Evolutionary conservation across 2,888 invertebrate species (phyloP).

Genomic region (Aethes cnicana): DNA sequence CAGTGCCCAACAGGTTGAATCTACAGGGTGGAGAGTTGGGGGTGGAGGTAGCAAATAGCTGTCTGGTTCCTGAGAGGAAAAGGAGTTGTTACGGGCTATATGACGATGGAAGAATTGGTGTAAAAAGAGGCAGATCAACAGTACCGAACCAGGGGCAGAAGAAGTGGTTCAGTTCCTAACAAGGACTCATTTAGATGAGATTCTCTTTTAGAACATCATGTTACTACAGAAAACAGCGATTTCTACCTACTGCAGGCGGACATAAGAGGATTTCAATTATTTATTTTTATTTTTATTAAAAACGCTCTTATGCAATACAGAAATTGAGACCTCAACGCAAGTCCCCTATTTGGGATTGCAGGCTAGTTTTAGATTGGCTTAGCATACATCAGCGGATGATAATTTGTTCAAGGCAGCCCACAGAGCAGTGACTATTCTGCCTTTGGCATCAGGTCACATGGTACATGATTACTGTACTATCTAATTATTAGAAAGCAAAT

Average conservation of each 20-base stretch:
- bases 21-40: constrained; percentile 4
- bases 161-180: neutral
- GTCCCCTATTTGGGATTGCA: neutral
- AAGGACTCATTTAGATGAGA: neutral
- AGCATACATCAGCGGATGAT: neutral
- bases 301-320: neutral
- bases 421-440: neutral
- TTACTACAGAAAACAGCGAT: constrained; percentile 1
- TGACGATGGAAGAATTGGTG: constrained; percentile 1
- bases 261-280: neutral
- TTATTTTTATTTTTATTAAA: neutral
- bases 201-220: neutral
- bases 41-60: constrained; percentile 1
- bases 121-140: neutral
- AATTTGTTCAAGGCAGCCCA: neutral
- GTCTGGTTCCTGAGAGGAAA: neutral
- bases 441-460: neutral
- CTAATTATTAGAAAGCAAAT: neutral
- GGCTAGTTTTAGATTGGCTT: neutral
- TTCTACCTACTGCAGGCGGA: neutral
- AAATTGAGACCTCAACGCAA: neutral
- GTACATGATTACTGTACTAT: neutral
- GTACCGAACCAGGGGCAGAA: neutral
- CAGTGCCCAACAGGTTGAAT: neutral
- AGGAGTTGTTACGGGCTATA: neutral